Evolutionary conservation across 2,797 vertebrate species (phyloP).

Genomic region (Falco concolor): DNA sequence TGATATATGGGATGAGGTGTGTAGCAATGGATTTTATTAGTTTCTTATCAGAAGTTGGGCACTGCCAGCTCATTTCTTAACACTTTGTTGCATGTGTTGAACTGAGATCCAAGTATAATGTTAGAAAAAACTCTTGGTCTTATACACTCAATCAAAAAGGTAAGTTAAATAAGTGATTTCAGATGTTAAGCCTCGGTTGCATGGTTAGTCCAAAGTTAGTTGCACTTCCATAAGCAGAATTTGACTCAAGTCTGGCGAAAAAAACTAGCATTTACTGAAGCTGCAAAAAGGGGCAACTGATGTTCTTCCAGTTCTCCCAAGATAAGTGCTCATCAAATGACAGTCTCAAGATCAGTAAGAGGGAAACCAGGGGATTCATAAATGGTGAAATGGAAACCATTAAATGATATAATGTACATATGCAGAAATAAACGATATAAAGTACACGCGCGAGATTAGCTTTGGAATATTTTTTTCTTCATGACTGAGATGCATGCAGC

Average conservation of each 20-base stretch:
- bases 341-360: background rate
- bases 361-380: background rate
- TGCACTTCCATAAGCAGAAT: background rate
- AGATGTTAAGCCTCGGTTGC: background rate
- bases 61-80: background rate
- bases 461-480: background rate
- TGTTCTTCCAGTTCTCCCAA: background rate
- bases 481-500: background rate
- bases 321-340: background rate
- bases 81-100: background rate
- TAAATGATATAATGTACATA: background rate
- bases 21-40: background rate
- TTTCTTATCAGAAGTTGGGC: background rate
- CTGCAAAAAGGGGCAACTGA: background rate
- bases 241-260: background rate
- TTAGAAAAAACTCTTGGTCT: background rate
- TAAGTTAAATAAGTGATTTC: background rate
- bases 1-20: background rate
- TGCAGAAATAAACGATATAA: too few species aligned
- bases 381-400: background rate
- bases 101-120: background rate
- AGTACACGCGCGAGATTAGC: background rate
- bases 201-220: background rate
- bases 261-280: background rate
- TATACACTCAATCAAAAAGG: background rate